These are phyloP conservation scores for Drosophila sulfurigaster DNA, from an alignment of 1,140 invertebrate genomes.

Conservation along the genomic window DNA sequence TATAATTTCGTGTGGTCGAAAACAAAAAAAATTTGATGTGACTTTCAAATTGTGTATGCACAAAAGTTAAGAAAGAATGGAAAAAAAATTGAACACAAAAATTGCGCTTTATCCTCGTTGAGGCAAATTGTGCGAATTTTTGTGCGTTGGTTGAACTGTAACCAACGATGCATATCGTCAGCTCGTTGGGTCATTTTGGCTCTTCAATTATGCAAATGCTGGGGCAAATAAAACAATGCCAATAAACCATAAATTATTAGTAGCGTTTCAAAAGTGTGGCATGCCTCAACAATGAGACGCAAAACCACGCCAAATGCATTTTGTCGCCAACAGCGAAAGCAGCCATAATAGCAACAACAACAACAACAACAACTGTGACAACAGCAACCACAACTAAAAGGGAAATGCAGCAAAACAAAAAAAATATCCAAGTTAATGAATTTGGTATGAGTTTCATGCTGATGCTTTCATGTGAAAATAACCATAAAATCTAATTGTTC, in stretches of 20 bases:
- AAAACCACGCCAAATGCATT: constrained; percentile 18
- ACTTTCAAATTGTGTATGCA: constrained; percentile 34
- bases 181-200: constrained; percentile 39
- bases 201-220: constrained; percentile 63
- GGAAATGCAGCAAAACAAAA: background rate
- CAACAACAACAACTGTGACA: background rate
- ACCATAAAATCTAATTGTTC: background rate
- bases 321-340: background rate
- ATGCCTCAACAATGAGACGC: background rate
- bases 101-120: too few species aligned
- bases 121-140: constrained; percentile 16
- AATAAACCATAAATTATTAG: constrained; percentile 39
- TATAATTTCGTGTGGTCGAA: constrained; percentile 23
- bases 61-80: background rate
- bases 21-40: constrained; percentile 29
- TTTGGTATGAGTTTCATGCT: background rate
- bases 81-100: background rate
- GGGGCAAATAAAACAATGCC: constrained; percentile 33
- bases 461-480: background rate
- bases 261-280: constrained; percentile 8
- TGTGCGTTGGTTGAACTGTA: constrained; percentile 18
- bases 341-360: background rate
- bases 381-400: background rate
- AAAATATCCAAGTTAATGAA: background rate
- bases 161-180: background rate